Percentiles rank a stretch among this genome's conserved stretches.
Evolutionary conservation across 1,140 invertebrate genomes (phyloP).

Genomic region (Oedothorax gibbosus): DNA sequence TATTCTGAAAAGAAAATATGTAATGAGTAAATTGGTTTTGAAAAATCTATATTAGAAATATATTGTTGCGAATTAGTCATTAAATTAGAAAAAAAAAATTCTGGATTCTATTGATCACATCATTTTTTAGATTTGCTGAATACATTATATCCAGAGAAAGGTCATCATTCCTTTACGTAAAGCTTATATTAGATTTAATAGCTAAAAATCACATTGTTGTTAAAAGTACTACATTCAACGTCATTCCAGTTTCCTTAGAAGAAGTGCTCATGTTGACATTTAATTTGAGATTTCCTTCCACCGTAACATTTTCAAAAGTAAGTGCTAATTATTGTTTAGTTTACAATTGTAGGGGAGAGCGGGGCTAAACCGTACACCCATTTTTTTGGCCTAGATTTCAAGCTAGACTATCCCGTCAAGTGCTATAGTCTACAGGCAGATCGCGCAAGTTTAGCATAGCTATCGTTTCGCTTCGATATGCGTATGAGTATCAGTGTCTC

Average conservation of each 20-base stretch:
- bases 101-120: neutral
- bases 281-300: slow-evolving; percentile 89
- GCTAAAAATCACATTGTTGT: slow-evolving; percentile 93
- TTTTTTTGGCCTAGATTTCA: no score
- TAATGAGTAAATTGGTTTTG: neutral
- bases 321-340: neutral
- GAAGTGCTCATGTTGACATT: slow-evolving; percentile 95
- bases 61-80: no score
- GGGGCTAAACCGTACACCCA: no score
- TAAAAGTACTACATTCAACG: slow-evolving; percentile 91
- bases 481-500: no score
- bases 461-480: no score
- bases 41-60: no score
- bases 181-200: slow-evolving; percentile 90
- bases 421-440: no score
- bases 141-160: slow-evolving; percentile 84
- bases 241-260: slow-evolving; percentile 87
- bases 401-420: no score
- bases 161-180: slow-evolving; percentile 91
- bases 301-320: slow-evolving; percentile 90
- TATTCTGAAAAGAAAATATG: neutral
- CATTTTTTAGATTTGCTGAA: slow-evolving; percentile 80
- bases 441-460: no score
- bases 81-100: no score
- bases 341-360: no score